Percentiles rank a stretch among this genome's conserved stretches.
These are phyloP conservation scores for Pangasius krempfi DNA, from an alignment of 2,797 vertebrate species.

Conservation along the genomic window DNA sequence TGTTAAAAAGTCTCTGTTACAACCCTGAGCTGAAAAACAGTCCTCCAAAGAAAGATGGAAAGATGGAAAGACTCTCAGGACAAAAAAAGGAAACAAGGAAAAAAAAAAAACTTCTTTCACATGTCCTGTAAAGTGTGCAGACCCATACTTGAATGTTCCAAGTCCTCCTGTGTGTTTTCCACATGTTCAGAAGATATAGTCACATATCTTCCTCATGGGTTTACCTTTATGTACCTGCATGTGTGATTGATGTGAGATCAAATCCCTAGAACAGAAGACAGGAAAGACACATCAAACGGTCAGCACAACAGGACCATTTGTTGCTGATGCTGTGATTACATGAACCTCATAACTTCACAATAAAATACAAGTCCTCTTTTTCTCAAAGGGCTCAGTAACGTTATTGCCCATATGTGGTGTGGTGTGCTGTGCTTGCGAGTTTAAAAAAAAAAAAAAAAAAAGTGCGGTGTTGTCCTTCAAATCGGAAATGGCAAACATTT, in stretches of 20 bases:
- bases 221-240: neutral
- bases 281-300: neutral
- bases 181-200: constrained; percentile 10
- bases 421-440: neutral
- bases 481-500: neutral
- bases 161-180: neutral
- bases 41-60: neutral
- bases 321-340: neutral
- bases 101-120: too few species aligned
- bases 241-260: constrained; percentile 23
- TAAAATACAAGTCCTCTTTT: constrained; percentile 3
- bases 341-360: constrained; percentile 5
- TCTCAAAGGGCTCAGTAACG: neutral
- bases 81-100: neutral
- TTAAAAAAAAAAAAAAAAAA: neutral
- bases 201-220: neutral
- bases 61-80: neutral
- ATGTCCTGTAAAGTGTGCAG: constrained; percentile 1
- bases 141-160: neutral
- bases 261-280: neutral
- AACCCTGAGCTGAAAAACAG: neutral
- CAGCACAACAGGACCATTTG: neutral
- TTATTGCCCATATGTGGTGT: constrained; percentile 2
- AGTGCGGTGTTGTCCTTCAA: neutral
- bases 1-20: neutral